These are phyloP conservation scores for Phymorhynchus buccinoides DNA, from an alignment of 1,140 invertebrate genomes.

Conservation along the genomic window DNA sequence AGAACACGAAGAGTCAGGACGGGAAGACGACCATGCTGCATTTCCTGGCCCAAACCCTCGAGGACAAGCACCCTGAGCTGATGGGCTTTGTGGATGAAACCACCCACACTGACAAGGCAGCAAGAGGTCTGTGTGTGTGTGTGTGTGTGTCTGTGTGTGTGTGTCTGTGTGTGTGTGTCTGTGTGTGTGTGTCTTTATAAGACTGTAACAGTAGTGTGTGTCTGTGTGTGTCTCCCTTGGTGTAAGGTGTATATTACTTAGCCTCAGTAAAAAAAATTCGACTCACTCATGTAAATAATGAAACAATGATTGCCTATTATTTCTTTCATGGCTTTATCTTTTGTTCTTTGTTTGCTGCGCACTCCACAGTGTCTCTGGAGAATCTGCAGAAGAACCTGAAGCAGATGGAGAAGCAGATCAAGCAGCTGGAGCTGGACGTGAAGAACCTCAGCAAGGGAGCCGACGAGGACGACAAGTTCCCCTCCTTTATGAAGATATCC, in stretches of 20 bases:
- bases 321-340: no score
- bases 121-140: conserved; percentile 63
- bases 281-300: no score
- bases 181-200: no score
- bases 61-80: conserved; percentile 89
- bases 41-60: conserved; percentile 90
- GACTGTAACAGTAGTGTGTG: no score
- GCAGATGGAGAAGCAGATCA: conserved; percentile 89
- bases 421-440: conserved; percentile 90
- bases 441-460: conserved; percentile 79
- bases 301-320: no score
- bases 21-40: conserved; percentile 94
- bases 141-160: background rate
- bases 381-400: conserved; percentile 87
- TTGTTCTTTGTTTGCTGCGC: background rate
- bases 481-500: conserved; percentile 85
- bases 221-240: no score
- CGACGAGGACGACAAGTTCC: conserved; percentile 86
- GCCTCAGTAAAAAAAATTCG: no score
- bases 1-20: conserved; percentile 94
- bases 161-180: conserved; percentile 3
- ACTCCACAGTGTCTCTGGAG: conserved; percentile 84
- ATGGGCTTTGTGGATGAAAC: conserved; percentile 90
- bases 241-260: no score
- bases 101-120: conserved; percentile 81